Percentiles rank a stretch among this genome's conserved stretches.
These are phyloP conservation scores for Lysandra coridon DNA, from an alignment of 2,888 invertebrate species.

Conservation along the genomic window DNA sequence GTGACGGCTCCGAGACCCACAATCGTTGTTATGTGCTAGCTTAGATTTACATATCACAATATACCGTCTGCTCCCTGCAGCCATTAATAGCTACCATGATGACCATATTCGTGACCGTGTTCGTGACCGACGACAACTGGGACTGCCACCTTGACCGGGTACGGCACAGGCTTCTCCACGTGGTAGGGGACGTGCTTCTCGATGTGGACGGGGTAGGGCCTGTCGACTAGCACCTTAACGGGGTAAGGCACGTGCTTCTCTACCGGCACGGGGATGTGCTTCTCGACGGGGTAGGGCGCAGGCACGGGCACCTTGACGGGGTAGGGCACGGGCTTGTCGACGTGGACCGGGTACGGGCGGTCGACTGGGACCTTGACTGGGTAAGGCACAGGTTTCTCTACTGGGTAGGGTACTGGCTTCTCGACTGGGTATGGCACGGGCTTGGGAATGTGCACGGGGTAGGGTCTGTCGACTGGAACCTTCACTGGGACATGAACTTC, in stretches of 20 bases:
- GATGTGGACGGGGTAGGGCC: constrained; percentile 83
- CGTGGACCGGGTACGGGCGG: constrained; percentile 80
- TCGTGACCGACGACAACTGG: constrained; percentile 76
- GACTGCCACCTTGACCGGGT: constrained; percentile 82
- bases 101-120: constrained; percentile 75
- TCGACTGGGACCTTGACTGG: constrained; percentile 84
- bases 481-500: constrained; percentile 83
- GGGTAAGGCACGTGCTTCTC: constrained; percentile 76
- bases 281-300: constrained; percentile 85
- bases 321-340: constrained; percentile 82
- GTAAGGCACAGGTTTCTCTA: constrained; percentile 77
- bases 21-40: constrained; percentile 68
- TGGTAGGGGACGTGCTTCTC: constrained; percentile 85
- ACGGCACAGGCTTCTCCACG: constrained; percentile 84
- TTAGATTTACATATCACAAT: constrained; percentile 80
- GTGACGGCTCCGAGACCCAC: constrained; percentile 56
- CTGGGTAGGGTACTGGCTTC: constrained; percentile 83
- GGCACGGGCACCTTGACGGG: constrained; percentile 85
- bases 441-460: constrained; percentile 76
- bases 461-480: constrained; percentile 75
- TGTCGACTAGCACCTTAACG: constrained; percentile 80
- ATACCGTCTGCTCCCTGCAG: constrained; percentile 76
- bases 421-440: constrained; percentile 85
- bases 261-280: constrained; percentile 83
- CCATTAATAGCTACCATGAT: constrained; percentile 78